Conservation (phyloP, 2,797 vertebrate genomes). For the Muraenolepis orangiensis region DNA sequence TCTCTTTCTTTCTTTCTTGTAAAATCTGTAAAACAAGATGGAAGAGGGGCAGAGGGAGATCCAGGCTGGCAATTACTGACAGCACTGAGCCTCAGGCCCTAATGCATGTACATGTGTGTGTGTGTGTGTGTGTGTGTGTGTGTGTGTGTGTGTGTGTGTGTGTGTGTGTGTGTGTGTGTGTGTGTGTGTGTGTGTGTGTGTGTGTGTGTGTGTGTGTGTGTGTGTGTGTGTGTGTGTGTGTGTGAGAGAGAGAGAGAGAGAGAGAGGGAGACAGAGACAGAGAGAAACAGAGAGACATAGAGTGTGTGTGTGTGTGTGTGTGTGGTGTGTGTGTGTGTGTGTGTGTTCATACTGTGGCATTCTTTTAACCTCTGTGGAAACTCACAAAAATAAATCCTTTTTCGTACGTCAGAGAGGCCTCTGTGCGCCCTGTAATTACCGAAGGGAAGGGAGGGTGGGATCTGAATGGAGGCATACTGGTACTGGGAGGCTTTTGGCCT, state of each 20-base stretch:
- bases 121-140: constrained; percentile 16
- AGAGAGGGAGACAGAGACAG: constrained; percentile 20
- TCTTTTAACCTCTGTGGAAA: constrained; percentile 83
- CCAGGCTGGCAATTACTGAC: constrained; percentile 64
- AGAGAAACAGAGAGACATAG: background rate
- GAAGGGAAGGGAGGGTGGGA: constrained; percentile 59
- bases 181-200: constrained; percentile 10
- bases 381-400: constrained; percentile 82
- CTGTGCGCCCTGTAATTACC: constrained; percentile 79
- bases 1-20: background rate
- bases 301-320: constrained; percentile 28
- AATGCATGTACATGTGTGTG: constrained; percentile 9
- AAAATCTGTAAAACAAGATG: background rate
- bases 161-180: constrained; percentile 13
- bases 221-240: constrained; percentile 14
- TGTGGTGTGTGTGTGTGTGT: constrained; percentile 30
- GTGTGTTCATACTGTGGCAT: constrained; percentile 67
- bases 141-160: constrained; percentile 9
- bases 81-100: constrained; percentile 48
- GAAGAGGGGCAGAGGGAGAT: background rate
- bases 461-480: constrained; percentile 62
- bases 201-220: constrained; percentile 10
- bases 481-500: constrained; percentile 58
- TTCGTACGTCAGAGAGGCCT: constrained; percentile 78
- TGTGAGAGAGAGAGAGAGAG: constrained; percentile 9